Evolutionary conservation across 2,797 vertebrate genomes (phyloP).

Genomic region (Xenops minutus): DNA sequence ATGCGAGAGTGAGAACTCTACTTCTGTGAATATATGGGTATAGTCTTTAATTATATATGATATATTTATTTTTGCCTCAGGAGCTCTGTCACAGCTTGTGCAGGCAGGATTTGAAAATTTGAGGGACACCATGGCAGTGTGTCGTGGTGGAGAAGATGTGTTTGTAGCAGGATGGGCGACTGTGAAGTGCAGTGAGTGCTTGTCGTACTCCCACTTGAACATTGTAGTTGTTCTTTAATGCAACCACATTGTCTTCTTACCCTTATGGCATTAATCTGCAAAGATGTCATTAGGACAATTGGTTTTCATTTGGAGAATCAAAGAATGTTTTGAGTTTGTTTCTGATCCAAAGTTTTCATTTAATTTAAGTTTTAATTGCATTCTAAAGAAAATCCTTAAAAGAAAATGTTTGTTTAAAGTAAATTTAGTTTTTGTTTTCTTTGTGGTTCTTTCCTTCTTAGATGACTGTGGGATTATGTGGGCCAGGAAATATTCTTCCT

Average conservation of each 20-base stretch:
- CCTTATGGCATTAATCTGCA: not conserved
- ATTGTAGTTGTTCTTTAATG: not conserved
- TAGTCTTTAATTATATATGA: slow-evolving; percentile 57
- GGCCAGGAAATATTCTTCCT: not conserved
- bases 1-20: not conserved
- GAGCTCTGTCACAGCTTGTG: slow-evolving; percentile 38
- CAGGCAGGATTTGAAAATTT: not conserved
- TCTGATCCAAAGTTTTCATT: not conserved
- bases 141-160: not conserved
- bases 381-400: not conserved
- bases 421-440: not conserved
- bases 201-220: not conserved
- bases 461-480: not conserved
- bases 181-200: not conserved
- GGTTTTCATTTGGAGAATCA: not conserved
- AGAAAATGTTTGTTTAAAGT: not conserved
- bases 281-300: not conserved
- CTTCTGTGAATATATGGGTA: not conserved
- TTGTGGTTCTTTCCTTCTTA: not conserved
- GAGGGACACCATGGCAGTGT: not conserved
- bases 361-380: not conserved
- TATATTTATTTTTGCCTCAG: slow-evolving; percentile 57
- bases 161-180: not conserved
- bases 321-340: not conserved
- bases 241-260: not conserved